Evolutionary conservation across 2,113 vertebrate genomes (phyloP).

Genomic region (Acanthochromis polyacanthus): DNA sequence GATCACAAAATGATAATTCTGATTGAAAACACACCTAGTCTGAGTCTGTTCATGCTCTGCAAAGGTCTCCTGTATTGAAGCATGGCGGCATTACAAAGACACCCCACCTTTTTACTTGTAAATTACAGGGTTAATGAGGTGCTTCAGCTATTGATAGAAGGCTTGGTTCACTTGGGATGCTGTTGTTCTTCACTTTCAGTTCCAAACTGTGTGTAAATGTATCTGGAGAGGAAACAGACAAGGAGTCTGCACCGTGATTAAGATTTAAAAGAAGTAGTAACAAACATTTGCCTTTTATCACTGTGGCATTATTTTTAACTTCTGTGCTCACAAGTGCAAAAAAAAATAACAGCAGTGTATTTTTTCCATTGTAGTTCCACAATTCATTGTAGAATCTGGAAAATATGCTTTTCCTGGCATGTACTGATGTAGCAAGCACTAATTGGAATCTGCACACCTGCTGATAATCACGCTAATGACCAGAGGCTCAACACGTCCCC

Average conservation of each 20-base stretch:
- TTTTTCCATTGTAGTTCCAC: not conserved
- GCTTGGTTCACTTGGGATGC: not conserved
- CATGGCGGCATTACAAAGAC: no score
- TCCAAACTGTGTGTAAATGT: no score
- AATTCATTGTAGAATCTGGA: no score
- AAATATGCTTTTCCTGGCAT: not conserved
- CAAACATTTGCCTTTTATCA: not conserved
- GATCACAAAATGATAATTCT: no score
- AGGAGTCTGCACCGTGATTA: no score
- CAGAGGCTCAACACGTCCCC: slow-evolving; percentile 17
- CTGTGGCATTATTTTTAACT: not conserved
- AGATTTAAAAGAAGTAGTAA: not conserved
- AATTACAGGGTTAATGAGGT: slow-evolving; percentile 5
- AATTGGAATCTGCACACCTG: slow-evolving; percentile 59
- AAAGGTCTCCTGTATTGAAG: no score
- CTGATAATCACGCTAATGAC: slow-evolving; percentile 58
- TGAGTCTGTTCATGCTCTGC: no score
- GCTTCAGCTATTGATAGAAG: not conserved
- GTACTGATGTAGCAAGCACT: slow-evolving; percentile 7
- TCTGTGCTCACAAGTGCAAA: not conserved
- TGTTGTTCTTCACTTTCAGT: no score
- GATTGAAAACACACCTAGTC: no score
- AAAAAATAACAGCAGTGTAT: not conserved
- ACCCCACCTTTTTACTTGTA: no score
- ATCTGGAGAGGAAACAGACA: not conserved